Conservation (phyloP, 2,888 invertebrate species). For the Pachliopta kotzebuea region DNA sequence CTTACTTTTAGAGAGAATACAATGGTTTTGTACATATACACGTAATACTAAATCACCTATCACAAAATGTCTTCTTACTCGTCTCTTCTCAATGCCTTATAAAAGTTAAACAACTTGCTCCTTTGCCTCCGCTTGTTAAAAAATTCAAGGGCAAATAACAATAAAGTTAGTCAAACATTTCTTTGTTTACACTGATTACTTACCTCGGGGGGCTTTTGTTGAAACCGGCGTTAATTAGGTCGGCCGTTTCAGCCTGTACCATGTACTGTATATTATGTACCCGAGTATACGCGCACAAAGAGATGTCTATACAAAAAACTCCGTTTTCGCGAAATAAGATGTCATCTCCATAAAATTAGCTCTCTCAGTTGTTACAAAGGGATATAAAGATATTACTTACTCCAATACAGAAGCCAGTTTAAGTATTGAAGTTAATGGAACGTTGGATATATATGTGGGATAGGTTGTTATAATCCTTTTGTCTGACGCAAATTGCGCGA, state of each 20-base stretch:
- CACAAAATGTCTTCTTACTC: too few relatives aligned
- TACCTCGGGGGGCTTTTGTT: conserved; percentile 25
- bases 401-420: too few relatives aligned
- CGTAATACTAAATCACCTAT: too few relatives aligned
- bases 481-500: too few relatives aligned
- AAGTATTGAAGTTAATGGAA: too few relatives aligned
- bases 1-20: too few relatives aligned
- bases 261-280: neutral
- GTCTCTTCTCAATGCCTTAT: too few relatives aligned
- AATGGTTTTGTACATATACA: too few relatives aligned
- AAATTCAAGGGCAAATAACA: conserved; percentile 10
- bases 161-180: conserved; percentile 23
- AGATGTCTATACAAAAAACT: conserved; percentile 17
- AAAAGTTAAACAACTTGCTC: neutral
- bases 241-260: conserved; percentile 19
- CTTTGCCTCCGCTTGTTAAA: neutral
- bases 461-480: too few relatives aligned
- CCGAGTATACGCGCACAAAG: conserved; percentile 16
- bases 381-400: too few relatives aligned
- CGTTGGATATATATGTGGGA: too few relatives aligned
- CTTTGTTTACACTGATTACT: conserved; percentile 28
- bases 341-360: neutral
- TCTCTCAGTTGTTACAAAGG: neutral
- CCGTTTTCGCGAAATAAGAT: neutral
- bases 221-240: conserved; percentile 26